A percentile compares a stretch with the other conserved stretches of the same genome.
Conservation (phyloP, 1,140 invertebrate species). For the Heliothis virescens region DNA sequence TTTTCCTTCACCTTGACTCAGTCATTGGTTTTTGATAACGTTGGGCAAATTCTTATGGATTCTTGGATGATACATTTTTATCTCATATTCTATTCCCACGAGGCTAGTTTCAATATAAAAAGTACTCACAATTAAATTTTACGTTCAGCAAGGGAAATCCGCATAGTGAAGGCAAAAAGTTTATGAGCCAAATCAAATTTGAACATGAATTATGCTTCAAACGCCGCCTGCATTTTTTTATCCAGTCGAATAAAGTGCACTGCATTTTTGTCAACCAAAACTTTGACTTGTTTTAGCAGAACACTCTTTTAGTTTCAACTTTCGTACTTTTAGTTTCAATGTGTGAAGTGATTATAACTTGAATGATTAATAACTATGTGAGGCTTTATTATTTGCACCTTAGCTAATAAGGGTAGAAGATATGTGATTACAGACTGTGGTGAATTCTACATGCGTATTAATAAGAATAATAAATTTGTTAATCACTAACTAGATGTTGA, state of each 20-base stretch:
- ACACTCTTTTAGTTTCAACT: no score
- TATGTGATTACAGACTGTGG: slow-evolving; percentile 2
- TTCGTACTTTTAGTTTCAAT: no score
- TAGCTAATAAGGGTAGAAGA: slow-evolving; percentile 25
- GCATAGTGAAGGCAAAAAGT: slow-evolving; percentile 52
- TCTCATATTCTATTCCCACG: neutral
- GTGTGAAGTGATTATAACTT: slow-evolving; percentile 1
- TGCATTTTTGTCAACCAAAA: neutral
- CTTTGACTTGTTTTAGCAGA: no score
- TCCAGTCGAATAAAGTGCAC: neutral
- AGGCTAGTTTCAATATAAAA: neutral
- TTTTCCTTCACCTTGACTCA: no score
- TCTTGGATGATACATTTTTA: no score
- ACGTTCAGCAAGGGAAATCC: slow-evolving; percentile 51
- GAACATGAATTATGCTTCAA: slow-evolving; percentile 50
- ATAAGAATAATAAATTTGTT: slow-evolving; percentile 17
- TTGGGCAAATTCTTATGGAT: no score
- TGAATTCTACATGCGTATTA: neutral
- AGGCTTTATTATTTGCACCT: slow-evolving; percentile 7
- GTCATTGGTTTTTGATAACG: no score
- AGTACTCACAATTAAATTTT: slow-evolving; percentile 50
- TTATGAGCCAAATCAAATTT: slow-evolving; percentile 54
- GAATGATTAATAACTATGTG: slow-evolving; percentile 21
- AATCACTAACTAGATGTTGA: slow-evolving; percentile 23
- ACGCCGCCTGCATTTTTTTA: neutral